Evolutionary conservation across 1,140 invertebrate species (phyloP).

Genomic region (Brachionus koreanus): DNA sequence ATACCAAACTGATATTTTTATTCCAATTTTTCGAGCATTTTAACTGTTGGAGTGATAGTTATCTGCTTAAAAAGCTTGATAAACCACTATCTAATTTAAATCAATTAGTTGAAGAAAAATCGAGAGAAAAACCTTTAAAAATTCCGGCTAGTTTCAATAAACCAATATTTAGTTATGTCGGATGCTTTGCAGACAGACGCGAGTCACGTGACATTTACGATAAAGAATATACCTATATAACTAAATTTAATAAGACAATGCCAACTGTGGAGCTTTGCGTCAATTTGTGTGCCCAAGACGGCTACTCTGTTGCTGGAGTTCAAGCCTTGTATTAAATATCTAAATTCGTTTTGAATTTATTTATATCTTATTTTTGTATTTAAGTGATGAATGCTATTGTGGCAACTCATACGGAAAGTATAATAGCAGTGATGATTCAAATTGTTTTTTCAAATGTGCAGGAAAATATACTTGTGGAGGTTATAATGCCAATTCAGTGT

Average conservation of each 20-base stretch:
- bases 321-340: conserved; percentile 33
- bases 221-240: conserved; percentile 39
- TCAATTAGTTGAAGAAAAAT: not conserved
- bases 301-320: conserved; percentile 17
- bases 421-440: conserved; percentile 1
- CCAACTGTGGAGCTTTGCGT: conserved; percentile 37
- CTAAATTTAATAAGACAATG: conserved; percentile 39
- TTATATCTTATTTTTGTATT: not conserved
- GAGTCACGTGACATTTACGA: conserved; percentile 17
- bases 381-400: conserved; percentile 43
- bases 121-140: not conserved
- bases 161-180: conserved; percentile 41
- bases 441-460: conserved; percentile 44
- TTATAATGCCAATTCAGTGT: conserved; percentile 43
- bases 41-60: not conserved
- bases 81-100: not conserved
- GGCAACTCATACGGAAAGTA: conserved; percentile 32
- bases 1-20: not conserved
- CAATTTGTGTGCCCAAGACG: conserved; percentile 34
- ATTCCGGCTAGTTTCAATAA: not conserved
- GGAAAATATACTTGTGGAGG: conserved; percentile 43
- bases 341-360: not conserved
- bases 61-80: not conserved
- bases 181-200: conserved; percentile 21
- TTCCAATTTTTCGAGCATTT: not conserved